Evolutionary conservation across 2,797 vertebrate species (phyloP), one percentile per base, ranked within the genome.

Genomic region (Lateolabrax maculatus): DNA sequence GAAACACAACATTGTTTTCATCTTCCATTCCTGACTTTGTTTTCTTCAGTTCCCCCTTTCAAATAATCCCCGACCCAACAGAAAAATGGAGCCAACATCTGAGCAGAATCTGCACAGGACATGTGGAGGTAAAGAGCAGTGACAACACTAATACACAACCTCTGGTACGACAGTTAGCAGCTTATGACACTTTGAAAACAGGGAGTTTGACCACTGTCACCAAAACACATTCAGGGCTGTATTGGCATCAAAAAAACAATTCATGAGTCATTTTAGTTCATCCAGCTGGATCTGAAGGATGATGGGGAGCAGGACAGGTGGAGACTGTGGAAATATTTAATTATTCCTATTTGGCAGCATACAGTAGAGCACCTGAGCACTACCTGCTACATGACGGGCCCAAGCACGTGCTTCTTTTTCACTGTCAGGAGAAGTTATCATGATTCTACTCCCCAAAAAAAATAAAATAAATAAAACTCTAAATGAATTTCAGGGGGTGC

Each of bases 1-100:
- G 84, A 94, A 93, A 94, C 89, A 92, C 89, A 93, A 86, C 73
- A 88, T 84, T 10, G 53, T 75, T 77, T 67, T 69, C 74, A 77
- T 78, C 76, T 89, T 85, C 76, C 64, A 77, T 85, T 86, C 67
- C 72, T 71, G 80, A 44, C 75, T 66, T 79, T 25, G 41, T 80
- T 76, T 67, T 67, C 63, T 58, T 68, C n/a, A 27, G 13, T 70
- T 56, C 64, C 46, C 69, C 60, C 57, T 16, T 69, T 79, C 31
- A 87, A 63, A 85, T 69, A 64, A 81, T 71, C 60, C 31, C 31
- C 31, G 6, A 34, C 31, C 31, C n/a, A n/a, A n/a, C n/a, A n/a
- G n/a, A n/a, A n/a, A n/a, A 57, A 51, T 31, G 27, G 53, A 68
- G 52, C 44, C 29, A 49, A 67, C 62, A 36, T 48, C 41, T n/a